These are phyloP conservation scores for Peromyscus melanophrys DNA, from an alignment of 2,797 vertebrate genomes.

Conservation along the genomic window DNA sequence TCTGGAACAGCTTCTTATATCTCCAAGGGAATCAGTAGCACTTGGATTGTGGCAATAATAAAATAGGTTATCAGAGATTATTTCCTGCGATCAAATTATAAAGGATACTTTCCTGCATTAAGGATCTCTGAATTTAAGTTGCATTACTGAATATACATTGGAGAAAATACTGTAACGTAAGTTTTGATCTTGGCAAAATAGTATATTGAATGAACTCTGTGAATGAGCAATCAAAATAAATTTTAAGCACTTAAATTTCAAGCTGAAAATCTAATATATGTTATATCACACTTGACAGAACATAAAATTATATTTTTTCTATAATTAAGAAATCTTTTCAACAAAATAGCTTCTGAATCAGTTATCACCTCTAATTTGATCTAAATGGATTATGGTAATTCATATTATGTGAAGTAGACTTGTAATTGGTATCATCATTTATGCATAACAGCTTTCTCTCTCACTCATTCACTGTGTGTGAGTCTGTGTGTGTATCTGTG, in stretches of 20 bases:
- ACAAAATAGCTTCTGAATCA: constrained; percentile 27
- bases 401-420: not conserved
- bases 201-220: not conserved
- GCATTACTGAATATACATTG: not conserved
- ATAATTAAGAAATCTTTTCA: not conserved
- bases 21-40: not conserved
- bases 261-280: not conserved
- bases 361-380: not conserved
- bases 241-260: constrained; percentile 34
- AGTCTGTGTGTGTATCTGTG: not conserved
- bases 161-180: not conserved
- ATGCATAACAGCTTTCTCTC: not conserved
- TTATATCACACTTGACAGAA: constrained; percentile 15
- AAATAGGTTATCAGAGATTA: not conserved
- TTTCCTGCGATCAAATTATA: not conserved
- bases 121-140: not conserved
- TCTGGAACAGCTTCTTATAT: not conserved
- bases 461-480: not conserved
- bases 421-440: not conserved
- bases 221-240: constrained; percentile 4
- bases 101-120: not conserved
- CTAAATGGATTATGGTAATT: not conserved
- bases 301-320: constrained; percentile 30
- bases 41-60: not conserved
- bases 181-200: not conserved